phyloP scores from a whole-genome alignment of 2,888 invertebrate genomes.

The Polyommatus icarus region DNA sequence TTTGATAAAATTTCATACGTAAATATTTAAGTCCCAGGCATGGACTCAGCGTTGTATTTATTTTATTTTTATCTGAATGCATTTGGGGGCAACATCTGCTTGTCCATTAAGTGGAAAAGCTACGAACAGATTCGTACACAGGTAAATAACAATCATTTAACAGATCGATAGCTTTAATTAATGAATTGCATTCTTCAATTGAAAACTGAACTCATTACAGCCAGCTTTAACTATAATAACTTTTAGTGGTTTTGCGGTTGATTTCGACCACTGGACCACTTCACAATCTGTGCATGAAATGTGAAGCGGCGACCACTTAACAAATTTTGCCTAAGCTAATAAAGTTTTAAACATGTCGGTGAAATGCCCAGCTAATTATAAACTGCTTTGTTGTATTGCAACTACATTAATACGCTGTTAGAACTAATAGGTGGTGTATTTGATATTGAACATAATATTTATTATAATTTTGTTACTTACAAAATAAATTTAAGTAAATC shows the following conservation, averaged over 20 bases:
- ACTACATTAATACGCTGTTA: not conserved
- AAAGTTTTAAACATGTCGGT: constrained; percentile 14
- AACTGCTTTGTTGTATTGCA: not conserved
- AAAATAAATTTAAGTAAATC: too few relatives aligned
- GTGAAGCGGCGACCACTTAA: constrained; percentile 22
- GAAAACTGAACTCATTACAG: constrained; percentile 17
- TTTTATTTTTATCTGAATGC: too few relatives aligned
- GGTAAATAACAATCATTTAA: not conserved
- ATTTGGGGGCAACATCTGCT: too few relatives aligned
- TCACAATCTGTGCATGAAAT: constrained; percentile 22
- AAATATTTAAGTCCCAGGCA: too few relatives aligned
- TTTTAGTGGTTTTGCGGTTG: constrained; percentile 18
- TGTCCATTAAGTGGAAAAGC: too few relatives aligned
- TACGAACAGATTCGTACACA: not conserved
- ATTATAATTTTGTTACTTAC: too few relatives aligned
- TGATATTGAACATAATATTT: too few relatives aligned
- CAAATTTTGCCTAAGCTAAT: constrained; percentile 24
- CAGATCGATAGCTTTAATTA: not conserved
- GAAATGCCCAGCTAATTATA: constrained; percentile 1
- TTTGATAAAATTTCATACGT: not conserved
- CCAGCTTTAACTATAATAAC: constrained; percentile 21
- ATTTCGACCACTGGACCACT: not conserved
- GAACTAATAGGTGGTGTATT: too few relatives aligned
- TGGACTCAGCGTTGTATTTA: too few relatives aligned
- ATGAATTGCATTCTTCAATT: constrained; percentile 14